A percentile compares a stretch with the other conserved stretches of the same genome.
Conservation (phyloP, 2,113 vertebrate species). For the Python bivittatus region DNA sequence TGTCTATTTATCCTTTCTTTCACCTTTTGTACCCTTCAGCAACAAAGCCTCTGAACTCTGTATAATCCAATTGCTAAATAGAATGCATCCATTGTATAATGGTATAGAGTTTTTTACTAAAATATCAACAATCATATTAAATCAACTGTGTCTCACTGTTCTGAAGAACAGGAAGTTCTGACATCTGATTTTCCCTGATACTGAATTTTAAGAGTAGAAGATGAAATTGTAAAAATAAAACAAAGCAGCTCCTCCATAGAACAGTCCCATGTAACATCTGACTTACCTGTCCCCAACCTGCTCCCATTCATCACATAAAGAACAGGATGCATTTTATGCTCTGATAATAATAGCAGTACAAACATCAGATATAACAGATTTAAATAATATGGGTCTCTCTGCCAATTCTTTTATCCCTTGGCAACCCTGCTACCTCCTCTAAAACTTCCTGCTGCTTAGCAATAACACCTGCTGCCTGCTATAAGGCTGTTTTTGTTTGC, state of each 20-base stretch:
- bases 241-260: background rate
- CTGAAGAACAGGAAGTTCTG: background rate
- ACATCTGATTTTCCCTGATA: background rate
- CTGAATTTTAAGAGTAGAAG: background rate
- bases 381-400: background rate
- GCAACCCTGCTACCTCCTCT: background rate
- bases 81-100: background rate
- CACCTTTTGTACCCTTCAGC: background rate
- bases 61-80: background rate
- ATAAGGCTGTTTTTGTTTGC: background rate
- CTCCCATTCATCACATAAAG: background rate
- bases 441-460: background rate
- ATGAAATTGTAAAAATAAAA: background rate
- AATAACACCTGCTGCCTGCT: conserved; percentile 9
- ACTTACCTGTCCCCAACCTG: background rate
- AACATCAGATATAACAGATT: background rate
- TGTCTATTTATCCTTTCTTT: background rate
- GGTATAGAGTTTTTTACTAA: background rate
- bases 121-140: background rate
- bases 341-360: background rate
- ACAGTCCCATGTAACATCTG: background rate
- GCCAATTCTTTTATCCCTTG: background rate
- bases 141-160: background rate
- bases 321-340: background rate
- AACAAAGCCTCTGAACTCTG: background rate